Conservation (phyloP, 2,113 vertebrate species). For the Vimba vimba region DNA sequence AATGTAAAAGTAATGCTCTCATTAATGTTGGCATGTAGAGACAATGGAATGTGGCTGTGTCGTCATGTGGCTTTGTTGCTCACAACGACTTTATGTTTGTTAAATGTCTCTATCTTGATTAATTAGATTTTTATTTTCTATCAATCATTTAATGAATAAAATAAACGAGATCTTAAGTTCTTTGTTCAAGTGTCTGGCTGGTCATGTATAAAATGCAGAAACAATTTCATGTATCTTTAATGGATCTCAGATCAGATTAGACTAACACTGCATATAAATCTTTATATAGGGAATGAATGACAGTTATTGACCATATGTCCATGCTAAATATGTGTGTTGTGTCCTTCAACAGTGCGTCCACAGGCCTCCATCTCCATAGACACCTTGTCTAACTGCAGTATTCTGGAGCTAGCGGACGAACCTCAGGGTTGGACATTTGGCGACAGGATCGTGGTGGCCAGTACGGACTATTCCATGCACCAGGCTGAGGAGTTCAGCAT, state of each 20-base stretch:
- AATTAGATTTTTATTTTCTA: neutral
- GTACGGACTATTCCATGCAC: conserved; percentile 98
- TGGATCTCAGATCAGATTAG: conserved; percentile 2
- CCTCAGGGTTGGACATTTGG: conserved; percentile 85
- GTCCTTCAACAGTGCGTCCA: conserved; percentile 80
- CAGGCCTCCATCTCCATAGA: conserved; percentile 85
- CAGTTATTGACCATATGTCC: neutral
- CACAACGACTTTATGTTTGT: neutral
- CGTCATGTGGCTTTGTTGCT: neutral
- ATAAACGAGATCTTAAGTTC: neutral
- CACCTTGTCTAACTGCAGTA: conserved; percentile 66
- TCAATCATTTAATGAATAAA: neutral
- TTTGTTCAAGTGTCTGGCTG: neutral
- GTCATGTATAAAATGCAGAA: neutral
- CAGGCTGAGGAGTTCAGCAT: conserved; percentile 95
- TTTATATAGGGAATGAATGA: neutral
- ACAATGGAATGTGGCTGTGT: neutral
- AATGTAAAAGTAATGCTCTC: neutral
- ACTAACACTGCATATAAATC: neutral
- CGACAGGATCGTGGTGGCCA: conserved; percentile 88
- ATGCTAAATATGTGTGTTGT: conserved; percentile 22
- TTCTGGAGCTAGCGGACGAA: conserved; percentile 87
- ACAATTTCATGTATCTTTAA: conserved; percentile 12
- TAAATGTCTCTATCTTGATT: neutral
- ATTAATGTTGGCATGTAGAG: neutral